A percentile compares a stretch with the other conserved stretches of the same genome.
Evolutionary conservation across 2,888 invertebrate genomes (phyloP).

Genomic region (Gymnocheta viridis): DNA sequence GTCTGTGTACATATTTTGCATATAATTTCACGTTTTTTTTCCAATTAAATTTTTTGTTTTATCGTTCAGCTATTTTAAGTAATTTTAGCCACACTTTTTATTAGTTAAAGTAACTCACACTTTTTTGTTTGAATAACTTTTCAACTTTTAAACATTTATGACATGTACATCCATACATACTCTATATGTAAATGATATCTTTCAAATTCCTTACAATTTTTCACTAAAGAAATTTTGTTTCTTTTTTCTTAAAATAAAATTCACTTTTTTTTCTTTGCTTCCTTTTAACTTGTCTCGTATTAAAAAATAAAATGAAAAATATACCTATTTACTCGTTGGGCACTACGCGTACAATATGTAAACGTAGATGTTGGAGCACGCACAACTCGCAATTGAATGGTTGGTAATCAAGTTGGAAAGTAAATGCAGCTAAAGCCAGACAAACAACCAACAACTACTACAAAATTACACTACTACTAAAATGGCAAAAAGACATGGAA

Average conservation of each 20-base stretch:
- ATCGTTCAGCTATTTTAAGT: constrained; percentile 17
- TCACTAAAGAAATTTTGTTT: constrained; percentile 46
- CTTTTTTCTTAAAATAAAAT: constrained; percentile 45
- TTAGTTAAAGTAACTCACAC: constrained; percentile 3
- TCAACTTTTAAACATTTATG: constrained; percentile 13
- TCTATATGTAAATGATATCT: constrained; percentile 1
- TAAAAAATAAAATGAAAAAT: constrained; percentile 43
- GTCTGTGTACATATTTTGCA: constrained; percentile 29
- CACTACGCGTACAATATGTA: constrained; percentile 59
- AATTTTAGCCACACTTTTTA: constrained; percentile 42
- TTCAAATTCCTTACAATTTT: constrained; percentile 34
- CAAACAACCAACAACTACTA: constrained; percentile 54
- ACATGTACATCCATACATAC: no score
- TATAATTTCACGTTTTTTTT: constrained; percentile 29
- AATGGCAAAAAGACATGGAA: constrained; percentile 22
- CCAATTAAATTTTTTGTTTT: background rate
- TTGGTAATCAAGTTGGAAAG: constrained; percentile 61
- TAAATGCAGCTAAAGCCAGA: constrained; percentile 51
- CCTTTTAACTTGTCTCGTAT: constrained; percentile 60
- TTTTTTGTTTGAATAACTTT: background rate
- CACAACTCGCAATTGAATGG: constrained; percentile 74
- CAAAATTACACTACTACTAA: constrained; percentile 56
- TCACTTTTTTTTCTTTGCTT: constrained; percentile 53
- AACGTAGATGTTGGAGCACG: constrained; percentile 75
- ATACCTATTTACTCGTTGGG: constrained; percentile 34